Evolutionary conservation across 2,888 invertebrate species (phyloP), one percentile per base, ranked within the genome.

Genomic region (Encarsia formosa): DNA sequence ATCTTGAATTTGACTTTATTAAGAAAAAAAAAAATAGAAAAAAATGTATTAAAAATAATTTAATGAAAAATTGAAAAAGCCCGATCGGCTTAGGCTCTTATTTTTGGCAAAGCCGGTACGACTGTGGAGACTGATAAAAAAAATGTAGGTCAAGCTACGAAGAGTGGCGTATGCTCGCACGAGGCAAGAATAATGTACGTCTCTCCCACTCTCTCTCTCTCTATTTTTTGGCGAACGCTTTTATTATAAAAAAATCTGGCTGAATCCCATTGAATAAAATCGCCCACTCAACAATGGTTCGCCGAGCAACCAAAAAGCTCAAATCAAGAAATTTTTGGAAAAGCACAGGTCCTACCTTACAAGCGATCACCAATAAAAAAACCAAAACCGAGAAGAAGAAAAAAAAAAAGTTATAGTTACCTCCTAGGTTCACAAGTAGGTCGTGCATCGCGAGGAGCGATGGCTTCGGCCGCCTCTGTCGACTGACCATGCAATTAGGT

Each of bases 371-470:
- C n/a, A n/a, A n/a, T n/a, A n/a, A n/a, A n/a, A n/a, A n/a, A n/a
- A n/a, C n/a, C n/a, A n/a, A n/a, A n/a, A n/a, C n/a, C n/a, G n/a
- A n/a, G 20, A 42, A 42, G n/a, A 23, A 29, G 16, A 11, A 18
- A 22, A 35, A 35, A 35, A 22, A 44, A 44, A 35, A 24, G 23
- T 16, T 8, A n/a, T n/a, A n/a, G 8, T 49, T 54, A 54, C 54
- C 54, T 54, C 41, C 49, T 13, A 54, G 23, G 23, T 54, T 54
- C 34, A 54, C 26, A 42, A 49, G 54, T 34, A 54, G 24, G 42
- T 54, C 54, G 49, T 54, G 46, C 54, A 54, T 54, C 26, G 49
- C 45, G 43, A 15, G 38, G 18, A 26, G 47, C 42, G 46, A 46
- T 20, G 40, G 32, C 22, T 34, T 16, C n/a, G 9, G 22, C n/a